Evolutionary conservation across 2,888 invertebrate species (phyloP), one percentile per base, ranked within the genome.

Genomic region (Platynereis dumerilii): DNA sequence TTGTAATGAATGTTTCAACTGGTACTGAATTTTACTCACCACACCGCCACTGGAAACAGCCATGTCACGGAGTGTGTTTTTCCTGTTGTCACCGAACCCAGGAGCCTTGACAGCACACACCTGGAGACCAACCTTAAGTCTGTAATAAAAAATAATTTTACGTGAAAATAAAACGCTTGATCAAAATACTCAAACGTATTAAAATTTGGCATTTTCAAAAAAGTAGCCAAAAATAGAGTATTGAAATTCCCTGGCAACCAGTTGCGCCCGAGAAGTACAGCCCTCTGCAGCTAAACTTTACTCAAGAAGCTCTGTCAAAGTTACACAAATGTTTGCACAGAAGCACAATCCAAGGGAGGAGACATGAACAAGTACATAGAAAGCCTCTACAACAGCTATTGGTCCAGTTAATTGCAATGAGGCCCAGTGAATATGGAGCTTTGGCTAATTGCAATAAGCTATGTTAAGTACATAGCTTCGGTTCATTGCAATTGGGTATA

Each of bases 61-160:
- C 91, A 96, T 94, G 78, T 97, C 96, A 75, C 91, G 91, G 3
- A 96, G 87, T 0, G 93, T 94, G 48, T 93, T 90, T 84, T 96
- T 96, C 61, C 96, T 89, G 84, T 96, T 96, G 83, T 97, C 96
- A 65, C 96, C 96, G 81, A 97, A 97, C 2, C 96, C 96, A 67
- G 96, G 96, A 0, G 96, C 95, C 82, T 97, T 97, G 0, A 96
- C 95, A 39, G 96, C 96, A 63, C 91, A 94, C 1, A 97, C 93
- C 85, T 96, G 95, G 29, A 97, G 89, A 1, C 95, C 95, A 78
- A 95, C 94, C 85, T 94, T 94, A 58, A 95, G 84, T 76, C 87
- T 87, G 69, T 27, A 65, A 34, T n/a, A 7, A 22, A 57, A 24
- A 56, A 22, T 27, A 27, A 42, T 17, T 26, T 12, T 26, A 22